Base-by-base conservation (phyloP, 1,140 invertebrate species). In the Papilio polytes region DNA sequence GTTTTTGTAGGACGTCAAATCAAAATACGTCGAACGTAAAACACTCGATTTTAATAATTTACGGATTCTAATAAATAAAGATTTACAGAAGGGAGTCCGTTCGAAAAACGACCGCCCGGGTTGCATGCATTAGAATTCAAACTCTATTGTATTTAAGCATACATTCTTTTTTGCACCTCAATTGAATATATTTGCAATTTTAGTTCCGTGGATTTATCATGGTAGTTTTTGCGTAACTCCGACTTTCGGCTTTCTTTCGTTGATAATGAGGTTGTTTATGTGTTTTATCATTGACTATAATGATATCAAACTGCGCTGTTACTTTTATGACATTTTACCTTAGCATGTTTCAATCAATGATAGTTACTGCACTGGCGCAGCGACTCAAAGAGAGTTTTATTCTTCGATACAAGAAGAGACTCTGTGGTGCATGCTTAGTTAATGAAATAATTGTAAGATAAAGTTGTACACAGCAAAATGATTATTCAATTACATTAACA, bases 161-260 rank as follows among this genome's bases (percentile, higher is more conserved):
- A 92, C 90, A 92, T 91, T 92, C 91, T 94, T 95, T 95, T 95
- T 95, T 95, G 92, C 92, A 95, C 94, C 91, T 95, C 72, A n/a
- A n/a, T 70, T 76, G 90, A 90, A 94, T 93, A 91, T 88, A 94
- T 95, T 95, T 91, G 92, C 92, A 94, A 94, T 91, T 89, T 91
- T 89, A 85, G 87, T 87, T 85, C 70, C 74, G 74, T 80, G 51
- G 80, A 80, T 77, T 74, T 83, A 83, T 79, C 81, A 73, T 83
- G 72, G 78, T 20, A 66, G 20, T 85, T 81, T 85, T 86, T 85
- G 80, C 80, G 81, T 79, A 70, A 36, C 76, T 13, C n/a, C 13
- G 36, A 66, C 56, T 44, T 66, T 66, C 53, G 51, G 51, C 26
- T 63, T 78, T 78, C 77, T 66, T 78, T 78, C 10, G 56, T 78